A percentile compares a stretch with the other conserved stretches of the same genome.
Evolutionary conservation across 1,140 invertebrate species (phyloP).

Genomic region (Conus betulinus): DNA sequence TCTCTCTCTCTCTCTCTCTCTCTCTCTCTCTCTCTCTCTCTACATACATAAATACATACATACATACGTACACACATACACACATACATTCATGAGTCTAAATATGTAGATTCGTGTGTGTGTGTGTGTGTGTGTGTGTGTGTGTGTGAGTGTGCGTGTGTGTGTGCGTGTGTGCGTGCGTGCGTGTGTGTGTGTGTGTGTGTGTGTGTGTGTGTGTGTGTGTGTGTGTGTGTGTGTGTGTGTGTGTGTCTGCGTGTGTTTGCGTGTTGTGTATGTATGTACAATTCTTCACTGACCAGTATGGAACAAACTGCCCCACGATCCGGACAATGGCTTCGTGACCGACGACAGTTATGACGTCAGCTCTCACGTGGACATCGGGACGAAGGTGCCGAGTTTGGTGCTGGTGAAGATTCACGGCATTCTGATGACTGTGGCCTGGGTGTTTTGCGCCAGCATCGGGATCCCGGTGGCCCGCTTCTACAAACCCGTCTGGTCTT

Average conservation of each 20-base stretch:
- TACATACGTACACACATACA: too few species aligned
- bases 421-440: conserved; percentile 56
- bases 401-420: conserved; percentile 38
- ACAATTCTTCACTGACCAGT: not conserved
- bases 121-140: too few species aligned
- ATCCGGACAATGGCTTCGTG: not conserved
- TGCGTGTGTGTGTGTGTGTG: too few species aligned
- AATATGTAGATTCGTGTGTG: not conserved
- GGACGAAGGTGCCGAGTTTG: not conserved
- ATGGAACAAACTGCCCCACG: conserved; percentile 14
- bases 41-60: too few species aligned
- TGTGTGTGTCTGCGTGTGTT: not conserved
- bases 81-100: too few species aligned
- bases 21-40: too few species aligned
- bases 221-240: conserved; percentile 1
- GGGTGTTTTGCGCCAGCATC: conserved; percentile 56
- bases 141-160: too few species aligned
- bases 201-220: too few species aligned
- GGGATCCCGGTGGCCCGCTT: conserved; percentile 55
- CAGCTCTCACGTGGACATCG: conserved; percentile 4
- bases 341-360: conserved; percentile 16
- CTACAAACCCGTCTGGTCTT: conserved; percentile 51
- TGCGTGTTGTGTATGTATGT: not conserved
- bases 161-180: too few species aligned
- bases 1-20: too few species aligned